phyloP scores from a whole-genome alignment of 2,888 invertebrate genomes.

The Drosophila bunnanda region DNA sequence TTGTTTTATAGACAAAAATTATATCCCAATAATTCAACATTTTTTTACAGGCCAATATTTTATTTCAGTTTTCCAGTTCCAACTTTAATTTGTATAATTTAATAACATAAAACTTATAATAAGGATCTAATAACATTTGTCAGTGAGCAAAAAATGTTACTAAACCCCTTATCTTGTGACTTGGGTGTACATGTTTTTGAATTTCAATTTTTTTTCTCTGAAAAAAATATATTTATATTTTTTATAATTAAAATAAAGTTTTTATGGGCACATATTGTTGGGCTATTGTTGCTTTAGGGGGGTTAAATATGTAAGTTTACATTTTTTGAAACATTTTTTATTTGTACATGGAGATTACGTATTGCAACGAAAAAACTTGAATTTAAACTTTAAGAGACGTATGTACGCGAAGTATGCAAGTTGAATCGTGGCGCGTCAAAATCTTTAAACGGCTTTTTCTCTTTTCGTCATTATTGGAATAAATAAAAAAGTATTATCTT shows the following conservation, averaged over 20 bases:
- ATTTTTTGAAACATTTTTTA: too few species aligned
- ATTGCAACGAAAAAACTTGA: too few species aligned
- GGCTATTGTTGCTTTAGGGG: too few species aligned
- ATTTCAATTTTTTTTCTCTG: neutral
- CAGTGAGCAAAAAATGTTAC: conserved; percentile 77
- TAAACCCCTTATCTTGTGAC: conserved; percentile 3
- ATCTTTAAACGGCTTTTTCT: too few species aligned
- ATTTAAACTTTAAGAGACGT: too few species aligned
- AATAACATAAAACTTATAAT: neutral
- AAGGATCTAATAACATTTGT: conserved; percentile 63
- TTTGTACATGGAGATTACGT: too few species aligned
- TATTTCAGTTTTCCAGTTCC: neutral
- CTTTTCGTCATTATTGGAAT: too few species aligned
- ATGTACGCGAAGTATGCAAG: too few species aligned
- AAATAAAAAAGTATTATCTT: too few species aligned
- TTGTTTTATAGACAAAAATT: neutral
- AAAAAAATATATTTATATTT: neutral
- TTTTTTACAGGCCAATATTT: neutral
- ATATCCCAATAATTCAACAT: neutral
- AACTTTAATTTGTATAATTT: neutral
- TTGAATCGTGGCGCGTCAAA: too few species aligned
- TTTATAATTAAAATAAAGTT: neutral
- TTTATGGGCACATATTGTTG: neutral
- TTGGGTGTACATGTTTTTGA: neutral
- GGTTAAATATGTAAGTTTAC: too few species aligned